phyloP scores from a whole-genome alignment of 1,140 invertebrate genomes.

The Holcopasites calliopsidis region DNA sequence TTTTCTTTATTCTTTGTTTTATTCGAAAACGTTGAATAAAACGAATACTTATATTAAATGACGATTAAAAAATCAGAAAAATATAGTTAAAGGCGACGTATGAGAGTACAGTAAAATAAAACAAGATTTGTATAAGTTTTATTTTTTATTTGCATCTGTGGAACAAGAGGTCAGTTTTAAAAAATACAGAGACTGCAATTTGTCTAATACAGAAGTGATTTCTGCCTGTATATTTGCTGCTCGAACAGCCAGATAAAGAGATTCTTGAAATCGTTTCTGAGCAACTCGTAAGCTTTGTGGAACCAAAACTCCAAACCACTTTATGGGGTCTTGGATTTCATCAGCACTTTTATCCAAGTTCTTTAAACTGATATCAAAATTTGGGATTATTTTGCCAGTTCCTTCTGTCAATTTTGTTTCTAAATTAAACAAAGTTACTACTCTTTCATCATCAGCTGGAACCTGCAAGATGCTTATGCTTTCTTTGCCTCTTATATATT shows the following conservation, averaged over 20 bases:
- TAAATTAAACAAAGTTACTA: constrained; percentile 79
- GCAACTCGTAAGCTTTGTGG: constrained; percentile 85
- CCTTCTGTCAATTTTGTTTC: constrained; percentile 79
- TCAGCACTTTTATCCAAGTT: constrained; percentile 65
- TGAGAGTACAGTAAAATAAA: background rate
- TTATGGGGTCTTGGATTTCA: constrained; percentile 82
- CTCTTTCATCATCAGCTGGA: constrained; percentile 81
- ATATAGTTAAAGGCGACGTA: background rate
- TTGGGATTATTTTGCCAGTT: constrained; percentile 62
- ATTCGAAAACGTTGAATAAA: too few species aligned
- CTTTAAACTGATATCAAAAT: constrained; percentile 76
- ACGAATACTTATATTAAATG: too few species aligned
- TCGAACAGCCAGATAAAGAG: constrained; percentile 82
- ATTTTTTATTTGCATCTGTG: constrained; percentile 10
- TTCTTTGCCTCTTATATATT: constrained; percentile 86
- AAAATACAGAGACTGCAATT: constrained; percentile 55
- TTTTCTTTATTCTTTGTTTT: too few species aligned
- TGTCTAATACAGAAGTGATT: constrained; percentile 68
- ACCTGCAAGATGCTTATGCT: constrained; percentile 84
- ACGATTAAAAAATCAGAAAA: background rate
- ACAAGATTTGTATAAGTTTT: background rate
- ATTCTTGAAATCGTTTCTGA: constrained; percentile 84
- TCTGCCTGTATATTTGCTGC: constrained; percentile 84
- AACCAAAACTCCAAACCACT: constrained; percentile 88
- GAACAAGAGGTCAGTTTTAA: constrained; percentile 52